Evolutionary conservation across 1,140 invertebrate genomes (phyloP).

Genomic region (Solen grandis): DNA sequence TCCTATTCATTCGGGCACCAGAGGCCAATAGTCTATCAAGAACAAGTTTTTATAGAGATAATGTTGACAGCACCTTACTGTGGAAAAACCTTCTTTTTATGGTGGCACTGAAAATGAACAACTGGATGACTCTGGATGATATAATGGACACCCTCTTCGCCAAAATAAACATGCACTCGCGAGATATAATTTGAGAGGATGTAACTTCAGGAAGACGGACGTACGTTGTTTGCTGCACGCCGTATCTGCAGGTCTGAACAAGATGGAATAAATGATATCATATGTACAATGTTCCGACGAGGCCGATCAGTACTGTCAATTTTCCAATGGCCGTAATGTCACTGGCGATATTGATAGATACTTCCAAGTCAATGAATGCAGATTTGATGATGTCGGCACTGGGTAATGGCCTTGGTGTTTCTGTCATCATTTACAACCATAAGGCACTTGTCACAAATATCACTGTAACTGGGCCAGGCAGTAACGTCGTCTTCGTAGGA

Average conservation of each 20-base stretch:
- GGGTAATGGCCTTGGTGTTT: conserved; percentile 5
- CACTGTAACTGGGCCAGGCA: not conserved
- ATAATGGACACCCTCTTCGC: not conserved
- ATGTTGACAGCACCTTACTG: conserved; percentile 31
- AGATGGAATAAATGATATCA: not conserved
- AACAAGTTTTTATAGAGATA: conserved; percentile 22
- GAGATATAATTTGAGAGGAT: no score
- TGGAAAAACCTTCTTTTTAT: no score
- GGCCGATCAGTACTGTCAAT: not conserved
- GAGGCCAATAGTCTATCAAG: conserved; percentile 47
- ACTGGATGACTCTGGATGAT: no score
- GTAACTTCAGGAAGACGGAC: no score
- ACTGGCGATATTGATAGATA: conserved; percentile 1
- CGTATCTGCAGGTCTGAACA: not conserved
- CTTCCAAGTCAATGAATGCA: not conserved
- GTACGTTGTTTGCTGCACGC: conserved; percentile 17
- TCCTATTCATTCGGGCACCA: conserved; percentile 30
- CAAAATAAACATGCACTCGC: not conserved
- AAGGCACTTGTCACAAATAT: not conserved
- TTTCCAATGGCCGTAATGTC: not conserved
- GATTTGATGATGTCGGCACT: no score
- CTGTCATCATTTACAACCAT: no score
- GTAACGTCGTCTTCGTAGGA: not conserved
- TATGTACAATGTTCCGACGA: conserved; percentile 6
- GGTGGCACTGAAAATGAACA: no score